phyloP scores from a whole-genome alignment of 92 coral and sea anemone species.

The Parazoanthus swiftii region DNA sequence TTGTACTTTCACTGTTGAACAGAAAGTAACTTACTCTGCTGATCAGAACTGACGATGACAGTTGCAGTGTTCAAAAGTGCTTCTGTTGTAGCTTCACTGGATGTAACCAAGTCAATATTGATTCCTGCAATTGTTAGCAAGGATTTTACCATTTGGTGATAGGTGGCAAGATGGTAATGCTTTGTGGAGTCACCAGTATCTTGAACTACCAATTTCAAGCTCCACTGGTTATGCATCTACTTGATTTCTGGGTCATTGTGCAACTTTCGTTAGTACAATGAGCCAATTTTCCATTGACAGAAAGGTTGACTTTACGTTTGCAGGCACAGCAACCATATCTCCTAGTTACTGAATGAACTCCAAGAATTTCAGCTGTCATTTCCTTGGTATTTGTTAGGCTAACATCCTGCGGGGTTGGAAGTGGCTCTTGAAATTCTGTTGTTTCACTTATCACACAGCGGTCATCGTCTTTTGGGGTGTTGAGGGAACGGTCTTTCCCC shows the following conservation, averaged over 20 bases:
- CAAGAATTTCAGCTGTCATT: slow-evolving; percentile 16
- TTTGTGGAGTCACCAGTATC: slow-evolving; percentile 18
- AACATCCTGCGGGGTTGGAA: slow-evolving; percentile 15
- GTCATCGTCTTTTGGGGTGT: slow-evolving; percentile 16
- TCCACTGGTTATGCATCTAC: slow-evolving; percentile 12
- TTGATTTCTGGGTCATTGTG: slow-evolving; percentile 14
- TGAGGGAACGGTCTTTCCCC: slow-evolving; percentile 21
- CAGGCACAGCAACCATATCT: slow-evolving; percentile 22
- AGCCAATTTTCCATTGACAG: slow-evolving; percentile 11
- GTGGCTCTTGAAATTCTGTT: slow-evolving; percentile 14
- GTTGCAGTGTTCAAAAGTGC: slow-evolving; percentile 9
- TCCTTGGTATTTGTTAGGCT: slow-evolving; percentile 12
- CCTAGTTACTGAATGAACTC: slow-evolving; percentile 27
- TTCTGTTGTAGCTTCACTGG: slow-evolving; percentile 19
- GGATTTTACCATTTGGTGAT: slow-evolving; percentile 8
- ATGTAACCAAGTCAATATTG: slow-evolving; percentile 17
- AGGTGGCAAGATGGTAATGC: slow-evolving; percentile 6
- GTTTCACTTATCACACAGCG: slow-evolving; percentile 10
- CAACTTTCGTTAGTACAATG: not conserved
- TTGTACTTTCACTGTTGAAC: slow-evolving; percentile 8
- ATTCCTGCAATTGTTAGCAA: slow-evolving; percentile 24
- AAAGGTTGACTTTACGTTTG: slow-evolving; percentile 19
- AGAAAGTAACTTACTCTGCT: slow-evolving; percentile 17
- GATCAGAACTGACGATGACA: slow-evolving; percentile 20
- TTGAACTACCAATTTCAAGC: slow-evolving; percentile 16